phyloP scores from a whole-genome alignment of 2,888 invertebrate species.

The Hyposoter dolosus region DNA sequence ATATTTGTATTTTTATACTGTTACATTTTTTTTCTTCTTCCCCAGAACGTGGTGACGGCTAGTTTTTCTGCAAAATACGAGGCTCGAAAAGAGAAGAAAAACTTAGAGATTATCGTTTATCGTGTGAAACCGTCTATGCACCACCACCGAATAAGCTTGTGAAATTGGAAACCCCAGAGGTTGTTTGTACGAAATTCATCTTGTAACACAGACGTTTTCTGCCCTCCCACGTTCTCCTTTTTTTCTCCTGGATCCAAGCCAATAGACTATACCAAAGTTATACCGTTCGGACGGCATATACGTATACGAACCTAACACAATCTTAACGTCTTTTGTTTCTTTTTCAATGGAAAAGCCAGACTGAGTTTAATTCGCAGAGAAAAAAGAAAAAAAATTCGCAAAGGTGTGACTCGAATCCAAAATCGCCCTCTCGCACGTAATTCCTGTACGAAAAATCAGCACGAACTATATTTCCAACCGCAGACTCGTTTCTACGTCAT shows the following conservation, averaged over 20 bases:
- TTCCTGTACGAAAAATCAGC: conserved; percentile 15
- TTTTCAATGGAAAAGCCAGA: conserved; percentile 30
- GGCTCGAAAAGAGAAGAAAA: conserved; percentile 25
- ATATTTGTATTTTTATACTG: conserved; percentile 49
- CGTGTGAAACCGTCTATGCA: conserved; percentile 63
- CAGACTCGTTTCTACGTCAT: neutral
- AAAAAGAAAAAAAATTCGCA: conserved; percentile 17
- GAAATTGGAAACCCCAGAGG: conserved; percentile 56
- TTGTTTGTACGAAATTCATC: conserved; percentile 69
- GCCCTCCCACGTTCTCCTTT: conserved; percentile 22
- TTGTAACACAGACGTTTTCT: conserved; percentile 66
- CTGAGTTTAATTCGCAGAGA: conserved; percentile 48
- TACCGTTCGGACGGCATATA: conserved; percentile 21
- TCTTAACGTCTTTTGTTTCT: neutral
- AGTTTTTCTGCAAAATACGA: neutral
- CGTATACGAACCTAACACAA: conserved; percentile 15
- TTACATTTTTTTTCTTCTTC: neutral
- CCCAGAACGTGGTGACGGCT: neutral
- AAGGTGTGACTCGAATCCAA: conserved; percentile 41
- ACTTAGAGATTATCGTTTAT: conserved; percentile 63
- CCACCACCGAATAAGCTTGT: conserved; percentile 55
- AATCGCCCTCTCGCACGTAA: conserved; percentile 4
- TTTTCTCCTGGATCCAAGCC: conserved; percentile 56
- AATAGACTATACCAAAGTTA: conserved; percentile 60
- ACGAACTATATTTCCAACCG: conserved; percentile 20